Base-by-base conservation (phyloP, 2,888 invertebrate genomes). In the Hirtodrosophila histrioides region DNA sequence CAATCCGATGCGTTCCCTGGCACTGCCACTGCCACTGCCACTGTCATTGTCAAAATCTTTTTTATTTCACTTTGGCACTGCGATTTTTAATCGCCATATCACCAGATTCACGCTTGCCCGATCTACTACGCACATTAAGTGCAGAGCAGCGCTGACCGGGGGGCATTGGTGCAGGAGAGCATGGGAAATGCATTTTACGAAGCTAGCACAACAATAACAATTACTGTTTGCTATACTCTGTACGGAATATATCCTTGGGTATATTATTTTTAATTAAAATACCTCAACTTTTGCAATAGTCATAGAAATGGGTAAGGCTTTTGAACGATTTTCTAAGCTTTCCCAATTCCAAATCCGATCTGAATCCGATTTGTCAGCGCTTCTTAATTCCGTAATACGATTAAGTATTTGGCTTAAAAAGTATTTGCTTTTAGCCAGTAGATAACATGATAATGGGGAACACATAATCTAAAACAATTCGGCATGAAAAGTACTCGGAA, bases 121-220 rank as follows among this genome's bases (percentile, higher is more conserved):
- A 83, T 81, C 81, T 86, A 86, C 80, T 83, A 81, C 81, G 74
- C 81, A 83, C 86, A 81, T 81, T 81, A 86, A 86, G 84, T 80
- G 78, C 71, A 86, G 84, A 77, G 78, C 71, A 70, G 46, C 41
- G 39, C 37, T 8, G 39, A 36, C 27, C 24, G 23, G 35, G 6
- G 40, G 2, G 10, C 11, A 55, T 48, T 50, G 66, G 50, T 23
- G 50, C 62, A 39, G 48, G 31, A 65, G 57, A 50, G 64, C 49
- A 58, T 61, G 65, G 61, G 53, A 79, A 71, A 65, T 75, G 64
- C 74, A 70, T 75, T 70, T 76, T 65, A 68, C 74, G 62, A 64
- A 76, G 83, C 83, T 35, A 66, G 83, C 66, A 67, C 83, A 68
- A 78, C 85, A 86, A 81, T 81, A 86, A 80, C 85, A 82, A 86